Conservation (phyloP, 2,113 vertebrate species). For the Aegithalos caudatus region DNA sequence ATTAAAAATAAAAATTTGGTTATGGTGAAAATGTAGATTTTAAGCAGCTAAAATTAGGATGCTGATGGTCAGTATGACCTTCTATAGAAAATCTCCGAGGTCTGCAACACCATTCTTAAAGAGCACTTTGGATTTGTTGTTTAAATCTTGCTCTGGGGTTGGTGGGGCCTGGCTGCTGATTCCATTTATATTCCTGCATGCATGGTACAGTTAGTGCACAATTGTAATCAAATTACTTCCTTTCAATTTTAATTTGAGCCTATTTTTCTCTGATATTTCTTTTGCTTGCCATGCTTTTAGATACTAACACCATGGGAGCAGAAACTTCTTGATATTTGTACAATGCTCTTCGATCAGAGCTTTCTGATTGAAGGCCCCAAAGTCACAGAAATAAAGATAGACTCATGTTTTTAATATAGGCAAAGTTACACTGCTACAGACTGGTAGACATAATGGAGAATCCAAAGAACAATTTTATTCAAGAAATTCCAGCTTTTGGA, state of each 20-base stretch:
- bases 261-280: not conserved
- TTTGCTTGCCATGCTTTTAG: not conserved
- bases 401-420: not conserved
- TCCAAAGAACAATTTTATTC: not conserved
- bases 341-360: rapidly evolving
- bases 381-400: not conserved
- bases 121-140: not conserved
- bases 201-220: not conserved
- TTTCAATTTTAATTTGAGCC: not conserved
- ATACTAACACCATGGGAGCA: not conserved
- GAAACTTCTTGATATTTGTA: not conserved
- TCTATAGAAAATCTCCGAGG: not conserved
- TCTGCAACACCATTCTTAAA: not conserved
- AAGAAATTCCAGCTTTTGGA: not conserved
- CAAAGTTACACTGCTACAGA: not conserved
- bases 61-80: not conserved
- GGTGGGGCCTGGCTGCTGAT: not conserved
- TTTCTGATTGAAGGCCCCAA: not conserved
- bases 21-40: not conserved
- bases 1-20: not conserved
- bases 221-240: not conserved
- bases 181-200: not conserved
- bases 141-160: not conserved
- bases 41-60: not conserved
- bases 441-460: not conserved